phyloP scores from a whole-genome alignment of 2,797 vertebrate species.

The Hypotaenidia okinawae region DNA sequence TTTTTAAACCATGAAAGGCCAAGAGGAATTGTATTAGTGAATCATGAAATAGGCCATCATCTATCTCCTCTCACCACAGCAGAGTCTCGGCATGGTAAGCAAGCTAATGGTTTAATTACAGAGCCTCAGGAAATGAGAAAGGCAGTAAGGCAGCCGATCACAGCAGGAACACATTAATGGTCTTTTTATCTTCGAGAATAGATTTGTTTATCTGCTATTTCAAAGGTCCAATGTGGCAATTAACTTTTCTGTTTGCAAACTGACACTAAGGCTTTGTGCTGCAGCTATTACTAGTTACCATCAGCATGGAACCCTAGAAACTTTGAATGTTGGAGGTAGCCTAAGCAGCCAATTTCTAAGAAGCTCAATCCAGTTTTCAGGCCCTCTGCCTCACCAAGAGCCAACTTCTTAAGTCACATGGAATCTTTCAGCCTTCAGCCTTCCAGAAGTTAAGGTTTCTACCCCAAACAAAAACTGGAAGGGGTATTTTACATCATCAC shows the following conservation, averaged over 20 bases:
- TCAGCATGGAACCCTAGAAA: slow-evolving; percentile 38
- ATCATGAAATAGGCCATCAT: not conserved
- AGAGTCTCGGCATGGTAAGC: not conserved
- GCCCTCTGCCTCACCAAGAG: not conserved
- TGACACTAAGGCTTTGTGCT: slow-evolving; percentile 55
- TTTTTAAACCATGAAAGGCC: not conserved
- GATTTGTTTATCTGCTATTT: slow-evolving; percentile 77
- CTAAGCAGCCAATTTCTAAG: not conserved
- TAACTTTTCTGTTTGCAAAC: slow-evolving; percentile 77
- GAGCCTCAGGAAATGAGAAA: slow-evolving; percentile 60
- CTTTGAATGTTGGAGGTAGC: not conserved
- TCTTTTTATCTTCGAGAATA: slow-evolving; percentile 71
- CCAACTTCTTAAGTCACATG: not conserved
- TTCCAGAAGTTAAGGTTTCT: not conserved
- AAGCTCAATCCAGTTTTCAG: not conserved
- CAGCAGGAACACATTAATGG: slow-evolving; percentile 71
- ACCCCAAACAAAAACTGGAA: not conserved
- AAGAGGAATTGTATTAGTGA: not conserved
- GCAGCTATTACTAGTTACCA: slow-evolving; percentile 73
- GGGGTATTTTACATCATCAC: not conserved
- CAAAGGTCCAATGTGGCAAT: slow-evolving; percentile 74
- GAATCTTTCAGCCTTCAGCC: not conserved
- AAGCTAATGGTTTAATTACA: slow-evolving; percentile 72
- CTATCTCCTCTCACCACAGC: slow-evolving; percentile 10
- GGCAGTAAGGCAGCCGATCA: slow-evolving; percentile 58